These are phyloP conservation scores for Trichogramma dendrolimi DNA, from an alignment of 2,888 invertebrate species.

Conservation along the genomic window DNA sequence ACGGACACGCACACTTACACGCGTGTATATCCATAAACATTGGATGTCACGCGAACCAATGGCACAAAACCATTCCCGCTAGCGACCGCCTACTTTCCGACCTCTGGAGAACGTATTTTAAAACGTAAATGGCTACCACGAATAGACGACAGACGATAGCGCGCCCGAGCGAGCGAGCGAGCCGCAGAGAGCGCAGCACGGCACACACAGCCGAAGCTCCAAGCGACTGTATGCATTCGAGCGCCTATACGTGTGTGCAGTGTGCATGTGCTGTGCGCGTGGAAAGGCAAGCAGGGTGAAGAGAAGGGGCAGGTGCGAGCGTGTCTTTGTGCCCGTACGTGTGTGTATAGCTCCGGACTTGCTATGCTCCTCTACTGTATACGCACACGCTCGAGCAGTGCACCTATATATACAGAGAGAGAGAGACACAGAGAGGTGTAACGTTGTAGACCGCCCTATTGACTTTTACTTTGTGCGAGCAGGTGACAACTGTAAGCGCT, in stretches of 20 bases:
- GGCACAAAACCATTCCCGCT: conserved; percentile 13
- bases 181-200: not conserved
- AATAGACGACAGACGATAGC: conserved; percentile 17
- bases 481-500: conserved; percentile 1
- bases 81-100: conserved; percentile 27
- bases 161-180: conserved; percentile 7
- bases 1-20: not conserved
- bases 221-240: not conserved
- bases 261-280: not conserved
- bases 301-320: not conserved
- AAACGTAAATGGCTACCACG: conserved; percentile 27
- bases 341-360: no score
- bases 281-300: not conserved
- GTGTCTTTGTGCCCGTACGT: no score
- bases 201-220: no score
- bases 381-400: no score
- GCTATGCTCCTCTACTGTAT: no score
- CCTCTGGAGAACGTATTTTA: conserved; percentile 25
- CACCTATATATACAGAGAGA: not conserved
- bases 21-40: not conserved
- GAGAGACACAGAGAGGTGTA: not conserved
- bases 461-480: not conserved
- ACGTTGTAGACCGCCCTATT: not conserved
- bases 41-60: conserved; percentile 17
- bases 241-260: not conserved